Evolutionary conservation across 2,113 vertebrate species (phyloP).

Genomic region (Helogale parvula): DNA sequence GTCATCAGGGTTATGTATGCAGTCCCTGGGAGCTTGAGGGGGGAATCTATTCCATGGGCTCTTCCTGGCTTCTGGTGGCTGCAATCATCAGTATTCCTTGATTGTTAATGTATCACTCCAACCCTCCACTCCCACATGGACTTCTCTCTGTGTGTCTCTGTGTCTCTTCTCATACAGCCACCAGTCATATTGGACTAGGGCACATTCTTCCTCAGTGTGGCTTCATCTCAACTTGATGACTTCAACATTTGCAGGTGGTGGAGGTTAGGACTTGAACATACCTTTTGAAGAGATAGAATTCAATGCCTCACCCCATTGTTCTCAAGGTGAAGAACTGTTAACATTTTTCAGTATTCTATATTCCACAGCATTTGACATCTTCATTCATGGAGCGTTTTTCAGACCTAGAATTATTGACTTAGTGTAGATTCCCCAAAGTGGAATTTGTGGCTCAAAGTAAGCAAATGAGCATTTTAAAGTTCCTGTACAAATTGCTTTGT

Average conservation of each 20-base stretch:
- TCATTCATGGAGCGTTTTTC: background rate
- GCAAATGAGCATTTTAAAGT: constrained; percentile 18
- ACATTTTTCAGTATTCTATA: background rate
- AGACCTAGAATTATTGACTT: background rate
- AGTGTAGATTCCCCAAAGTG: background rate
- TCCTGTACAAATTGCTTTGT: background rate
- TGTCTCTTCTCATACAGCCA: background rate
- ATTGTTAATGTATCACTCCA: no score
- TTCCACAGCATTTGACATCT: background rate
- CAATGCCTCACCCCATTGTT: background rate
- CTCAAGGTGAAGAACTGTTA: background rate
- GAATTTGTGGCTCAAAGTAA: background rate
- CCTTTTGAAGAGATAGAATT: background rate
- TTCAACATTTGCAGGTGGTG: background rate
- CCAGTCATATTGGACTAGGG: background rate
- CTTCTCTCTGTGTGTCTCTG: background rate
- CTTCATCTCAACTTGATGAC: background rate
- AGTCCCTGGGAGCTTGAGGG: background rate
- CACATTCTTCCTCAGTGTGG: background rate
- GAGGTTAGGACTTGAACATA: background rate
- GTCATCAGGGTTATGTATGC: no score
- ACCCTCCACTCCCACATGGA: background rate
- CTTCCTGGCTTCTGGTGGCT: background rate
- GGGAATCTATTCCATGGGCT: no score
- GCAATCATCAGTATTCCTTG: no score